Conservation (phyloP, 53 echinoderm and acorn worm species). For the Echinometra lucunter region DNA sequence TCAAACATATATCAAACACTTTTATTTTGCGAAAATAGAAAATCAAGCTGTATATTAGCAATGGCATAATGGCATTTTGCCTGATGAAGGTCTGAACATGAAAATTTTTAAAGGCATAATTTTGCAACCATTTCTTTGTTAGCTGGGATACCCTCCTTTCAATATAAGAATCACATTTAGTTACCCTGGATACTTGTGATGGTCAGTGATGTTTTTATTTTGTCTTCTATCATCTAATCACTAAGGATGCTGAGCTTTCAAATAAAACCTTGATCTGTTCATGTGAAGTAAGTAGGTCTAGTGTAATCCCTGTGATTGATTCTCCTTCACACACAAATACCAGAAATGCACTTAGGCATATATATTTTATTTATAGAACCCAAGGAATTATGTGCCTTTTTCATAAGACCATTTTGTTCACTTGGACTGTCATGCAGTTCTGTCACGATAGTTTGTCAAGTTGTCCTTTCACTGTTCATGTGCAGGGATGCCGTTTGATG, state of each 20-base stretch:
- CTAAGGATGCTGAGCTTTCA: constrained; percentile 36
- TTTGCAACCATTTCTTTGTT: not conserved
- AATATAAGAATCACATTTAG: too few species aligned
- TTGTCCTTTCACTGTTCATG: not conserved
- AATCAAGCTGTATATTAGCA: too few species aligned
- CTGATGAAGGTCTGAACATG: too few species aligned
- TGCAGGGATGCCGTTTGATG: not conserved
- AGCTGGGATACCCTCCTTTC: not conserved
- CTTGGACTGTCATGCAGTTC: not conserved
- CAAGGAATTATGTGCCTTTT: not conserved
- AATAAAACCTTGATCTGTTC: not conserved
- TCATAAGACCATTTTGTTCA: not conserved
- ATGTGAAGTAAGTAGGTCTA: constrained; percentile 35
- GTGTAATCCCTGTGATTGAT: not conserved
- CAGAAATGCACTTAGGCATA: not conserved
- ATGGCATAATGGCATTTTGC: too few species aligned
- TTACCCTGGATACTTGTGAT: not conserved
- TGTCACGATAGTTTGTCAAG: not conserved
- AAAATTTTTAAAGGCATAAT: not conserved
- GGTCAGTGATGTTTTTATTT: not conserved
- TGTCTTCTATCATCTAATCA: not conserved
- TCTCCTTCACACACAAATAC: not conserved
- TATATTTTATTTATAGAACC: not conserved
- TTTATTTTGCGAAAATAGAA: too few species aligned
- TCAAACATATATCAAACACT: not conserved